A percentile compares a stretch with the other conserved stretches of the same genome.
These are phyloP conservation scores for Harpalus rufipes DNA, from an alignment of 2,888 invertebrate species.

Conservation along the genomic window DNA sequence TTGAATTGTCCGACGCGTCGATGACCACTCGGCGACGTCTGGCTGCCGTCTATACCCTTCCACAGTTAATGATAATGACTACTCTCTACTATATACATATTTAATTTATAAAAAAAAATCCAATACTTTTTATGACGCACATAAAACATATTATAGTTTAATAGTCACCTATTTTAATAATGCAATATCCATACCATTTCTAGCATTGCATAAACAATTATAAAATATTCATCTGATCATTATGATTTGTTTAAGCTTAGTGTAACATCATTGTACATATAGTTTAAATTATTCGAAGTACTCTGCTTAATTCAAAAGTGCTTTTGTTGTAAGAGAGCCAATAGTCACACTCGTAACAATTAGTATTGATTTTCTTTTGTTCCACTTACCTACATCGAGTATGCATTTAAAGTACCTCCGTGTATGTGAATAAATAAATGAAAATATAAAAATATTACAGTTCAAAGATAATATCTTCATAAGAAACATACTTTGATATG, in stretches of 20 bases:
- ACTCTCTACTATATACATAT: background rate
- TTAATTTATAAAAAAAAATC: background rate
- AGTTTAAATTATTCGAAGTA: slow-evolving; percentile 3
- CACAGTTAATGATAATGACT: slow-evolving; percentile 31
- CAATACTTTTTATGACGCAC: background rate
- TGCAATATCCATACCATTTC: background rate
- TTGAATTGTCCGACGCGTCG: slow-evolving; percentile 48
- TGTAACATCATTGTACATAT: background rate
- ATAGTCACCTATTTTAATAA: slow-evolving; percentile 7
- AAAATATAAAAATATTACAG: slow-evolving; percentile 21
- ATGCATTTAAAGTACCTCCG: slow-evolving; percentile 40
- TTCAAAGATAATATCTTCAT: background rate
- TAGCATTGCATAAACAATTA: too few relatives aligned
- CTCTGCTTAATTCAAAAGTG: slow-evolving; percentile 29
- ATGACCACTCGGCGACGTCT: slow-evolving; percentile 31
- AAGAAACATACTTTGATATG: slow-evolving; percentile 8
- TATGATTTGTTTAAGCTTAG: too few relatives aligned
- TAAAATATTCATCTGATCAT: too few relatives aligned
- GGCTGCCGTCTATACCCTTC: slow-evolving; percentile 8
- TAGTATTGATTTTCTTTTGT: slow-evolving; percentile 56
- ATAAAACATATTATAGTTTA: background rate
- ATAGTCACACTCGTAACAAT: slow-evolving; percentile 33
- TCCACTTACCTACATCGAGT: slow-evolving; percentile 51
- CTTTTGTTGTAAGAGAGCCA: slow-evolving; percentile 39
- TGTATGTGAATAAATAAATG: slow-evolving; percentile 15